Evolutionary conservation across 2,888 invertebrate genomes (phyloP), one percentile per base, ranked within the genome.

Genomic region (Azorinus chamasolen): DNA sequence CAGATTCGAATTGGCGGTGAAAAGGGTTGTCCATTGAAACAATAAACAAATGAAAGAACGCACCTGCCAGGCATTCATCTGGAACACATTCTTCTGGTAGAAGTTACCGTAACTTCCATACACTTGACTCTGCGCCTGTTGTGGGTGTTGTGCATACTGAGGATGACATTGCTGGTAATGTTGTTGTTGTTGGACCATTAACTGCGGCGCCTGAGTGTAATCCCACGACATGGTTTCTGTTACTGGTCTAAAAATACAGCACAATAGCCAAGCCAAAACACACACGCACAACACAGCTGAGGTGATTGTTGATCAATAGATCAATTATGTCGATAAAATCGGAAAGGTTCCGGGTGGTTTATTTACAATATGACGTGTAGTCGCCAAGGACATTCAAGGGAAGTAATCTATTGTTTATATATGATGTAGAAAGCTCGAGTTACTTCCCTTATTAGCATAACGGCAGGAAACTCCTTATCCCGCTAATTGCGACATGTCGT

Each of bases 21-120:
- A n/a, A n/a, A n/a, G n/a, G n/a, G n/a, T n/a, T n/a, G n/a, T n/a
- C n/a, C n/a, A n/a, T n/a, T n/a, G n/a, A n/a, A n/a, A n/a, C n/a
- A n/a, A n/a, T n/a, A n/a, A n/a, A 32, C 32, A 32, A 32, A 32
- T 10, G n/a, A 32, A 32, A 6, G 32, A 10, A 32, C 32, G 5
- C 32, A 89, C 89, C 88, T 89, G 87, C 86, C 87, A 88, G 12
- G 88, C 88, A 54, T 86, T 83, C 50, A 79, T 77, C 16, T 77
- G 61, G 64, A 88, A 88, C 5, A 87, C 88, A 69, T 79, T 88
- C 14, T 88, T 68, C 50, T 83, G 80, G 58, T 71, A 88, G 54
- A 77, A 83, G 25, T 77, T 69, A 2, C 88, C 87, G 63, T 89
- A 89, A 46, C 69, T 79, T 10, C 89, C 89, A 57, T 89, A 89